Evolutionary conservation across 2,797 vertebrate genomes (phyloP).

Genomic region (Phyllotis vaccarum): DNA sequence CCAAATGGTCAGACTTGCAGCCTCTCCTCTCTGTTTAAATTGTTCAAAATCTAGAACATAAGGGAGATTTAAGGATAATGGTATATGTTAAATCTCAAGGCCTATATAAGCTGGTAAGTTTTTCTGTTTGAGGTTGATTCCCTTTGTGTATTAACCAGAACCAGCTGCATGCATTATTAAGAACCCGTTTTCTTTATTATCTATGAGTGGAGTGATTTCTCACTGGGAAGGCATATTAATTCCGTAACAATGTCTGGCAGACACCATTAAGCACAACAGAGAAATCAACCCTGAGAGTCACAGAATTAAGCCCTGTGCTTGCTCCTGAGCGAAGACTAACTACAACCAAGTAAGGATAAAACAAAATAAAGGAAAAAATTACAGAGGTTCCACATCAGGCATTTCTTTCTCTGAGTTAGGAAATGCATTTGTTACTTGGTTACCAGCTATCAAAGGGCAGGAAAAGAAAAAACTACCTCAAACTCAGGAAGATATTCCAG

Average conservation of each 20-base stretch:
- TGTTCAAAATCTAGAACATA: neutral
- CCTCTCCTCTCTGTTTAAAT: neutral
- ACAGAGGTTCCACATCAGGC: neutral
- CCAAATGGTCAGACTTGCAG: neutral
- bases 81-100: neutral
- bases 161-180: neutral
- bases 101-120: neutral
- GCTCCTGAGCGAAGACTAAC: neutral
- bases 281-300: neutral
- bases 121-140: neutral
- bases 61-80: neutral
- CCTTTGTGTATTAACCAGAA: neutral
- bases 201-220: neutral
- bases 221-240: neutral
- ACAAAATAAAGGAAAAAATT: neutral
- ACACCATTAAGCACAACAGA: no score
- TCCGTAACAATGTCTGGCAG: neutral
- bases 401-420: neutral
- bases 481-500: neutral
- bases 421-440: neutral
- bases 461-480: neutral
- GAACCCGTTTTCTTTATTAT: neutral
- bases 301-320: neutral
- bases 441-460: neutral
- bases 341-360: neutral